phyloP scores from a whole-genome alignment of 1,140 invertebrate genomes.

The Phthorimaea operculella region DNA sequence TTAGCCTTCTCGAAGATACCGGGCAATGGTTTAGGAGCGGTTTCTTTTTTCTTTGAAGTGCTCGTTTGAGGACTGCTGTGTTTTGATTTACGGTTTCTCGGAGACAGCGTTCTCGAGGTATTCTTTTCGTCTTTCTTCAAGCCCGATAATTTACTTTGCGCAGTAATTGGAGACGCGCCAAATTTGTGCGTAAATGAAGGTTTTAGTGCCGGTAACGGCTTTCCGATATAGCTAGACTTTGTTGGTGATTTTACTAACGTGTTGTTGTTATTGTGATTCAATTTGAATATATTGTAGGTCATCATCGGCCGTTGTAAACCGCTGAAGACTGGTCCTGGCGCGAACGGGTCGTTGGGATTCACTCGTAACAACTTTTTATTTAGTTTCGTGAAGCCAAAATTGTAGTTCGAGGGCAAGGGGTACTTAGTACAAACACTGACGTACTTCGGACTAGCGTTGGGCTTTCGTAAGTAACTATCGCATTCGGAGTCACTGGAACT shows the following conservation, averaged over 20 bases:
- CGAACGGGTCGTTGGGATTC: constrained; percentile 62
- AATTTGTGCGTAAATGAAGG: constrained; percentile 64
- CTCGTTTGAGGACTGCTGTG: constrained; percentile 27
- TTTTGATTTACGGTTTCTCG: constrained; percentile 48
- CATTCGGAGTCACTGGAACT: constrained; percentile 65
- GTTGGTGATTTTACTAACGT: constrained; percentile 51
- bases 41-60: constrained; percentile 55
- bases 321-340: constrained; percentile 64
- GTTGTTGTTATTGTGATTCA: constrained; percentile 52
- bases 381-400: constrained; percentile 49
- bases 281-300: constrained; percentile 61
- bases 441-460: constrained; percentile 55
- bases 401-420: constrained; percentile 46
- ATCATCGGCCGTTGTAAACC: constrained; percentile 54
- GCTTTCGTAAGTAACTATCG: constrained; percentile 52
- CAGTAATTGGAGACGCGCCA: constrained; percentile 49
- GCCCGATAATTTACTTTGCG: constrained; percentile 26
- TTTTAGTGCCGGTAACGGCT: constrained; percentile 45
- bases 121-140: constrained; percentile 51
- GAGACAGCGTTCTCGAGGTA: constrained; percentile 42
- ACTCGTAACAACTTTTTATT: constrained; percentile 46
- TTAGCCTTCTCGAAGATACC: constrained; percentile 62
- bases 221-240: constrained; percentile 36
- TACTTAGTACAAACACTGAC: constrained; percentile 59
- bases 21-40: constrained; percentile 42